Conservation (phyloP, 2,797 vertebrate species). For the Macroramphosus scolopax region DNA sequence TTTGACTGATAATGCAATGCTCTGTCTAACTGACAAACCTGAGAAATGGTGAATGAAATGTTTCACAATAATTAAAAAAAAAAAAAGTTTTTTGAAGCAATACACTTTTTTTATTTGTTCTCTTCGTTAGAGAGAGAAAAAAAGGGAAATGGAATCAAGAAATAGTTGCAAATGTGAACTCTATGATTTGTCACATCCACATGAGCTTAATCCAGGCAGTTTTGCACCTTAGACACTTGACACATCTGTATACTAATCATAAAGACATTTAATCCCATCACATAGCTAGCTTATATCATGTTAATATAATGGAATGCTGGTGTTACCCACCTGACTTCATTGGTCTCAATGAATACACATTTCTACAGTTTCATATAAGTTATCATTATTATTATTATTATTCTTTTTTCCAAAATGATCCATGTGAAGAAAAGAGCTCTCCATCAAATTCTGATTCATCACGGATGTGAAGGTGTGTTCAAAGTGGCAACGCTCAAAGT, state of each 20-base stretch:
- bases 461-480: slow-evolving; percentile 49
- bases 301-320: slow-evolving; percentile 73
- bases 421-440: slow-evolving; percentile 52
- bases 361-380: slow-evolving; percentile 44
- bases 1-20: slow-evolving; percentile 75
- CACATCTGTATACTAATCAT: slow-evolving; percentile 73
- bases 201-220: slow-evolving; percentile 60
- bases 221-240: slow-evolving; percentile 70
- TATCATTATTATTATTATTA: slow-evolving; percentile 25
- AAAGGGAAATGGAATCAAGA: slow-evolving; percentile 50
- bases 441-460: slow-evolving; percentile 45
- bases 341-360: slow-evolving; percentile 54
- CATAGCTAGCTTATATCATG: slow-evolving; percentile 64
- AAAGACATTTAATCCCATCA: slow-evolving; percentile 63
- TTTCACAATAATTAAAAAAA: slow-evolving; percentile 67
- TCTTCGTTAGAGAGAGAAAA: slow-evolving; percentile 66
- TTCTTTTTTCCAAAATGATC: slow-evolving; percentile 33
- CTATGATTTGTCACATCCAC: slow-evolving; percentile 64
- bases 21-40: slow-evolving; percentile 71
- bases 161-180: slow-evolving; percentile 62
- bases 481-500: slow-evolving; percentile 54
- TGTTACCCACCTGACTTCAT: slow-evolving; percentile 61
- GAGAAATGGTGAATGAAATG: slow-evolving; percentile 71
- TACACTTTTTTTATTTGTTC: slow-evolving; percentile 78
- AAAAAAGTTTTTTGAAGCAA: slow-evolving; percentile 75